These are phyloP conservation scores for Ranitomeya variabilis DNA, from an alignment of 2,113 vertebrate species.

Conservation along the genomic window DNA sequence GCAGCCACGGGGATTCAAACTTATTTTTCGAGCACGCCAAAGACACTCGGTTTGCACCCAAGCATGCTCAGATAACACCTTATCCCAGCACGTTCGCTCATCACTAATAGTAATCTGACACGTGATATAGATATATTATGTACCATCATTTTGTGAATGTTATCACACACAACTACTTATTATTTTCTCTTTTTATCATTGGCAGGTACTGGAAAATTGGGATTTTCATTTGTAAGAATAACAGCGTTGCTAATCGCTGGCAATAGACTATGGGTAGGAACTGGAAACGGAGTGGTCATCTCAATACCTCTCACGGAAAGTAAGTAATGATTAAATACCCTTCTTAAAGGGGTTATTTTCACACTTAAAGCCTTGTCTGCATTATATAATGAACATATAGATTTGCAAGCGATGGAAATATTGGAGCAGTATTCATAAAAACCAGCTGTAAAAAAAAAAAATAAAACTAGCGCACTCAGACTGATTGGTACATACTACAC, in stretches of 20 bases:
- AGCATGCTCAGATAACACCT: too few relatives aligned
- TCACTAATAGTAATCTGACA: too few relatives aligned
- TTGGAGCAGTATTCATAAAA: background rate
- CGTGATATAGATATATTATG: too few relatives aligned
- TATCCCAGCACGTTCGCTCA: too few relatives aligned
- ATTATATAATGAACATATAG: background rate
- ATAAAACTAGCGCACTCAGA: too few relatives aligned
- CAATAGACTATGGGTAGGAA: conserved; percentile 97
- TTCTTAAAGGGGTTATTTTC: background rate
- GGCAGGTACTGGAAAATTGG: conserved; percentile 93
- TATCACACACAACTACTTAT: background rate
- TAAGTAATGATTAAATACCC: conserved; percentile 69
- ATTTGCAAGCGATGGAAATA: background rate
- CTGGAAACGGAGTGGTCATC: conserved; percentile 96
- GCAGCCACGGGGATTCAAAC: too few relatives aligned
- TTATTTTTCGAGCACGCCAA: too few relatives aligned
- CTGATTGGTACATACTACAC: background rate
- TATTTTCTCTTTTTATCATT: conserved; percentile 44
- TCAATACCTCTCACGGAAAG: conserved; percentile 97
- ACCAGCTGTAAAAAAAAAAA: too few relatives aligned
- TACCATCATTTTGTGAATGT: background rate
- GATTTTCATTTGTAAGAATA: conserved; percentile 97
- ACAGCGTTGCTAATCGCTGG: conserved; percentile 95
- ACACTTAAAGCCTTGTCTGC: background rate
- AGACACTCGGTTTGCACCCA: too few relatives aligned